phyloP scores from a whole-genome alignment of 2,113 vertebrate species.

The Mormyrus lacerda region DNA sequence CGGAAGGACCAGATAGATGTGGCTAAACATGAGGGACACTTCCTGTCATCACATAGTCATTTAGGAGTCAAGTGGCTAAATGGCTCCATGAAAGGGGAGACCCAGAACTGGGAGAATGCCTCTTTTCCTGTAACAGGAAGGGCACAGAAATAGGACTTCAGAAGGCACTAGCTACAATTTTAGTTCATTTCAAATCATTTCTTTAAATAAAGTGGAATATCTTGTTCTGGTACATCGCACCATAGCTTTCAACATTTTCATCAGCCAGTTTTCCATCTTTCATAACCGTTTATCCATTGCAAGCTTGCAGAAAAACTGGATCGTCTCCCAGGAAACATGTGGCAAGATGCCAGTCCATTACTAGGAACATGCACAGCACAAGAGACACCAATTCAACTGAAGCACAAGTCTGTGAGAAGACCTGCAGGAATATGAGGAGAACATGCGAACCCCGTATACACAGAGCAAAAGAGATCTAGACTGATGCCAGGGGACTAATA shows the following conservation, averaged over 20 bases:
- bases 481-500: not conserved
- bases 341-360: not conserved
- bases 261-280: conserved; percentile 1
- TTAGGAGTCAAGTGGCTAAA: not conserved
- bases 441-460: not conserved
- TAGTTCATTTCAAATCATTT: not conserved
- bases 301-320: not conserved
- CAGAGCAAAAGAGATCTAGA: not conserved
- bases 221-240: not conserved
- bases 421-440: not conserved
- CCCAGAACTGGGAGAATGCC: not conserved
- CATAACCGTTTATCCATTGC: not conserved
- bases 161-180: not conserved
- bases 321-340: not conserved
- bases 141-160: not conserved
- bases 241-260: not conserved
- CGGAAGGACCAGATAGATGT: not conserved
- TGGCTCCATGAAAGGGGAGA: not conserved
- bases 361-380: not conserved
- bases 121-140: not conserved
- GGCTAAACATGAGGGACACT: not conserved
- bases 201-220: conserved; percentile 3
- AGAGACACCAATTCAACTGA: not conserved
- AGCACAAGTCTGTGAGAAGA: not conserved
- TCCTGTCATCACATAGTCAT: not conserved